These are phyloP conservation scores for Lycodopsis pacificus DNA, from an alignment of 2,797 vertebrate genomes.

Conservation along the genomic window DNA sequence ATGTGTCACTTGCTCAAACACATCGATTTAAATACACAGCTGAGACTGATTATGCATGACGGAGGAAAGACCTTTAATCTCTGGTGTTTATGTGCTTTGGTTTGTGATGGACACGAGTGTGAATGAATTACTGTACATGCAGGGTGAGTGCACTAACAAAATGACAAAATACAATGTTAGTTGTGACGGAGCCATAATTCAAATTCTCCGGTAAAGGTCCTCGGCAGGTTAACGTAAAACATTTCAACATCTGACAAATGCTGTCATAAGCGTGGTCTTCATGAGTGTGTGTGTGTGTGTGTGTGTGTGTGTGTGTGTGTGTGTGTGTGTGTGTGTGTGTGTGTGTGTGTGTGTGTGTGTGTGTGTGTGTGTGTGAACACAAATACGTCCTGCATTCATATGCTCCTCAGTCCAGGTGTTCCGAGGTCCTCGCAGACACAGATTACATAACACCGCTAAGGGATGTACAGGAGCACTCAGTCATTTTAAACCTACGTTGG, in stretches of 20 bases:
- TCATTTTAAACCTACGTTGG: background rate
- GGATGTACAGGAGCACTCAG: background rate
- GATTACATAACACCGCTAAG: conserved; percentile 16
- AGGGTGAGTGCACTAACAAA: background rate
- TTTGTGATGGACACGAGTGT: conserved; percentile 20
- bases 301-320: background rate
- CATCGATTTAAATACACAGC: background rate
- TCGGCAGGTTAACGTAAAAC: background rate
- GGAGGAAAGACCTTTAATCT: conserved; percentile 3
- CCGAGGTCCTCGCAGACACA: background rate
- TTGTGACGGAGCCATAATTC: background rate
- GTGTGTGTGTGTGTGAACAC: background rate
- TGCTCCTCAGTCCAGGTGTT: background rate
- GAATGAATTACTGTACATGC: background rate
- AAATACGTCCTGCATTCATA: background rate
- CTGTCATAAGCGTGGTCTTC: background rate
- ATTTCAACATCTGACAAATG: background rate
- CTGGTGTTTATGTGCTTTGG: conserved; percentile 21
- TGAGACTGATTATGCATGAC: background rate
- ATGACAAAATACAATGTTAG: background rate
- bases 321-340: background rate
- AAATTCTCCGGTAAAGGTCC: background rate
- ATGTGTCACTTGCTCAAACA: background rate
- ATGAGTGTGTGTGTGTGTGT: background rate
- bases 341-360: background rate